Conservation (phyloP, 2,888 invertebrate species). For the Agonum fuliginosum region DNA sequence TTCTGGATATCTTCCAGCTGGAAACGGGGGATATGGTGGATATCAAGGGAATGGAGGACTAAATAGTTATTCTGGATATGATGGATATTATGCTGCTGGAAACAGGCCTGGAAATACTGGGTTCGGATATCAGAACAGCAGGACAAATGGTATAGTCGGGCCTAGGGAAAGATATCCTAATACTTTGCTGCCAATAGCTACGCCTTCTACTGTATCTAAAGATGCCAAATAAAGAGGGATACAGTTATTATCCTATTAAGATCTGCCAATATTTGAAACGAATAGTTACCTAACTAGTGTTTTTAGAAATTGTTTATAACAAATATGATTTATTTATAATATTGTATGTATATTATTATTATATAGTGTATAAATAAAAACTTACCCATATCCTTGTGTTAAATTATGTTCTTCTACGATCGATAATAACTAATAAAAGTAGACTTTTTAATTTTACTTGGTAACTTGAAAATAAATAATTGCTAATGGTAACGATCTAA, state of each 20-base stretch:
- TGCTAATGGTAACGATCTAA: no score
- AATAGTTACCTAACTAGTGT: conserved; percentile 24
- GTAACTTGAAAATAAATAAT: no score
- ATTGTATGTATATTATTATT: conserved; percentile 7
- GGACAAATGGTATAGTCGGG: conserved; percentile 30
- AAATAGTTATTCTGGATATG: conserved; percentile 51
- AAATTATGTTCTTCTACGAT: no score
- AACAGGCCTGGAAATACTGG: conserved; percentile 54
- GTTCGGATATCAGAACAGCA: conserved; percentile 53
- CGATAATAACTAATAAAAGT: no score
- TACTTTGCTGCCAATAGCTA: conserved; percentile 45
- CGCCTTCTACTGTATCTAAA: conserved; percentile 52
- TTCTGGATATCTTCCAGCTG: conserved; percentile 21
- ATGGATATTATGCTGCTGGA: conserved; percentile 52
- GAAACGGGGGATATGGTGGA: conserved; percentile 56
- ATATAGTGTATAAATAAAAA: conserved; percentile 12
- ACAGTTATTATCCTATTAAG: background rate
- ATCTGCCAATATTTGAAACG: conserved; percentile 16
- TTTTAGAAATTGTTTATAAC: background rate
- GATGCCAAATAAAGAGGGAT: conserved; percentile 41
- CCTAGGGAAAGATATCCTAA: conserved; percentile 22
- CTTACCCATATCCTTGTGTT: background rate
- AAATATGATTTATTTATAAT: background rate
- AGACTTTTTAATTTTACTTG: no score
- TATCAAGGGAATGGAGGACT: conserved; percentile 56